Evolutionary conservation across 2,888 invertebrate species (phyloP), one percentile per base, ranked within the genome.

Genomic region (Schrankia costaestrigalis): DNA sequence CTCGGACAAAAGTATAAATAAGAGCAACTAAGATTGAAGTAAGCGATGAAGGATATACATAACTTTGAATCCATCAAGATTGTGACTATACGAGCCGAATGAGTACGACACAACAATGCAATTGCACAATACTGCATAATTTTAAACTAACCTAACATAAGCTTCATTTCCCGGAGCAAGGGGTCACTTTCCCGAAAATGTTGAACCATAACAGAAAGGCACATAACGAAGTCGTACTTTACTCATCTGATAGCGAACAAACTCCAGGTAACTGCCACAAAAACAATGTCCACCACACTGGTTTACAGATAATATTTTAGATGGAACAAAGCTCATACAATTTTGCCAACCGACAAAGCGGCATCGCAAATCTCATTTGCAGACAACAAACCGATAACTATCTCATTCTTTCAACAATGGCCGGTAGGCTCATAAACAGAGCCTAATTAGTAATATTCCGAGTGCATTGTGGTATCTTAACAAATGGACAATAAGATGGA

Each of bases 401-500:
- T 86, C 85, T 84, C 75, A 78, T 79, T 84, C 83, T 85, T 85
- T 81, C 84, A 81, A 87, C 84, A 85, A 85, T 85, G 83, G 83
- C 70, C 73, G 72, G 70, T 71, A 70, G 65, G 71, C 76, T 84
- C 84, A 87, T 87, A 85, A 85, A 82, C 77, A 75, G 80, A 67
- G 75, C 80, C 86, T 87, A 87, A 86, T 87, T 87, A 87, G 86
- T 85, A 85, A 86, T 87, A 86, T 85, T 83, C 82, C 78, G 70
- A 75, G 77, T 78, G 83, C 84, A 84, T 85, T 85, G 84, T 82
- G 72, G 76, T 81, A 82, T 83, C 83, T 72, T 47, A 63, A 70
- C 63, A 73, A 71, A 74, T 72, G 73, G 76, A 85, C 85, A 85
- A 86, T 86, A 80, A 78, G 83, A 78, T 78, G 81, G 78, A 74